phyloP scores from a whole-genome alignment of 2,888 invertebrate species.

The Drosophila borealis region DNA sequence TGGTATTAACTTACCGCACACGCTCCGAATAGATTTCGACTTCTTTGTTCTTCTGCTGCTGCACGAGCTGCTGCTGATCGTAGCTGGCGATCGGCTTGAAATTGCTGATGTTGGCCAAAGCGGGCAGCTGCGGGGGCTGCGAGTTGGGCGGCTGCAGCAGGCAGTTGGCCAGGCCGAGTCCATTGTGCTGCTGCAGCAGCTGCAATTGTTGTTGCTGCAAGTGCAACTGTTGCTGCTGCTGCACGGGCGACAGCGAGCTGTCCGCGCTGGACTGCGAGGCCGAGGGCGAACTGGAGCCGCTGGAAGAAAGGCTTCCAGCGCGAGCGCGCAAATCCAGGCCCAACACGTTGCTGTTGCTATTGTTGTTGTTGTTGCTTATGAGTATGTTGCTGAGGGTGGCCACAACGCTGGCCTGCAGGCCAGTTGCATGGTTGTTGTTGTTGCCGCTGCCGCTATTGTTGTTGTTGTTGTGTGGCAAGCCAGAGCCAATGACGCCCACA shows the following conservation, averaged over 20 bases:
- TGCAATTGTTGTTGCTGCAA: constrained; percentile 58
- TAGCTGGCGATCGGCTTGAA: constrained; percentile 76
- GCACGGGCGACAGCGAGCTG: constrained; percentile 86
- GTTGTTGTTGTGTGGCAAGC: constrained; percentile 70
- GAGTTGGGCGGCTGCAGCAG: constrained; percentile 63
- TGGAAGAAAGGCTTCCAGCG: constrained; percentile 91
- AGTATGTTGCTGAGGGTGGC: constrained; percentile 69
- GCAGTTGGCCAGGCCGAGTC: constrained; percentile 64
- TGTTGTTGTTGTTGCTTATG: constrained; percentile 52
- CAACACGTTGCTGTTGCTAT: constrained; percentile 60
- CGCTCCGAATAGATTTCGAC: constrained; percentile 92
- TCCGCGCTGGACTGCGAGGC: constrained; percentile 90
- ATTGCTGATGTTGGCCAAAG: constrained; percentile 70
- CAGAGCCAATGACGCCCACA: constrained; percentile 83
- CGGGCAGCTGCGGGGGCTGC: constrained; percentile 41
- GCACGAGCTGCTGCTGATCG: constrained; percentile 82
- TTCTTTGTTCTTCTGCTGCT: constrained; percentile 89
- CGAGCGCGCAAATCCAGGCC: constrained; percentile 87
- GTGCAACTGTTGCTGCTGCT: constrained; percentile 57
- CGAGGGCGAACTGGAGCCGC: constrained; percentile 93
- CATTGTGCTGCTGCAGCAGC: constrained; percentile 60
- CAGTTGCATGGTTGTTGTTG: constrained; percentile 26
- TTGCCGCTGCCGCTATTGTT: constrained; percentile 23
- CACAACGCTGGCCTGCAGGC: constrained; percentile 63
- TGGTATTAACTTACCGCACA: constrained; percentile 88